phyloP scores from a whole-genome alignment of 2,797 vertebrate species.

The Muscicapa comitata region DNA sequence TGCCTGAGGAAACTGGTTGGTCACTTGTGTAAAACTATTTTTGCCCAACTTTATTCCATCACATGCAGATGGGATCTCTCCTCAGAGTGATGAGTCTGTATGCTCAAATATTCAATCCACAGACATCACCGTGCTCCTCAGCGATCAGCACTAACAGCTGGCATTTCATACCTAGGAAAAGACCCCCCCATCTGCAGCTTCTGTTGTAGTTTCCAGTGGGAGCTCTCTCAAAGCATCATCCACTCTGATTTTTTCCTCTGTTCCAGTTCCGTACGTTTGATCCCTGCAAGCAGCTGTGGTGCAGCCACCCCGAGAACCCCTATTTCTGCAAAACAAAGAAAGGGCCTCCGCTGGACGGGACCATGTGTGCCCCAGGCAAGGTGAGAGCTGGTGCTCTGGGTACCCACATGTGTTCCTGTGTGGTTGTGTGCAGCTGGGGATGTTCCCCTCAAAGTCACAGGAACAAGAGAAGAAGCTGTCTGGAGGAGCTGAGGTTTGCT shows the following conservation, averaged over 20 bases:
- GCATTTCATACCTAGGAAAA: background rate
- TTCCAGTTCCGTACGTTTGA: conserved; percentile 95
- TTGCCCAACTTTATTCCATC: background rate
- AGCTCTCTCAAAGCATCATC: background rate
- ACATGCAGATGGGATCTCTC: background rate
- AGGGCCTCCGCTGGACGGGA: conserved; percentile 95
- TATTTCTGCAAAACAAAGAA: conserved; percentile 99
- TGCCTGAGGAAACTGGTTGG: background rate
- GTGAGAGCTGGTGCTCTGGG: conserved; percentile 64
- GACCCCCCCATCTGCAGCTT: background rate
- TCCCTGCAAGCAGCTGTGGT: conserved; percentile 98
- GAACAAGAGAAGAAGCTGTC: background rate
- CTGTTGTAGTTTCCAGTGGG: background rate
- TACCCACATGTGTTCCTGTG: rapidly evolving
- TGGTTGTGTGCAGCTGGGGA: background rate
- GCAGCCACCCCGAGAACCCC: conserved; percentile 96
- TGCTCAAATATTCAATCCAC: background rate
- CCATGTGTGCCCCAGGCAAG: conserved; percentile 92
- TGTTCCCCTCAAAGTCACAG: background rate
- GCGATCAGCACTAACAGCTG: background rate
- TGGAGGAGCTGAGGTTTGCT: background rate
- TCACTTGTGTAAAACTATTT: background rate
- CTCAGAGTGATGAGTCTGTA: background rate
- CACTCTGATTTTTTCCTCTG: background rate
- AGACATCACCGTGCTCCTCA: rapidly evolving